Conservation (phyloP, 1,140 invertebrate genomes). For the Pomacea maculata region DNA sequence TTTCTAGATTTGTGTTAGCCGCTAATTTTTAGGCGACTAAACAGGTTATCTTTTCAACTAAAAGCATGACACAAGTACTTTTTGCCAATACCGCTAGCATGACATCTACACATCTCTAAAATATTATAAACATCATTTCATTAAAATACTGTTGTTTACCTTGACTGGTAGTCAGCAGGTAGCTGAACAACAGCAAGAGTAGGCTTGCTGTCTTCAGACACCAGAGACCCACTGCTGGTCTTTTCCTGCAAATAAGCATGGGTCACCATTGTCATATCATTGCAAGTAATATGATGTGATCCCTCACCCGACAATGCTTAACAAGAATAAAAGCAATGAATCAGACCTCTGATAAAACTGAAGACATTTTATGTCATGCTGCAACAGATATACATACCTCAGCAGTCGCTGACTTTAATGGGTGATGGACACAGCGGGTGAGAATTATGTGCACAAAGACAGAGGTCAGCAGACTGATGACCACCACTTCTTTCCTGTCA, state of each 20-base stretch:
- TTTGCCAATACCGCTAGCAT: too few species aligned
- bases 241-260: not conserved
- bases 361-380: not conserved
- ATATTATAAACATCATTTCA: not conserved
- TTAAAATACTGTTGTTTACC: conserved; percentile 12
- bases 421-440: conserved; percentile 37
- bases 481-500: conserved; percentile 78
- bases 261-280: too few species aligned
- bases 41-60: too few species aligned
- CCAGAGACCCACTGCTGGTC: conserved; percentile 13
- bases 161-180: conserved; percentile 31
- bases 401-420: too few species aligned
- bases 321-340: not conserved
- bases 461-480: conserved; percentile 75
- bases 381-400: too few species aligned
- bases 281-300: too few species aligned
- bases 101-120: too few species aligned
- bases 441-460: conserved; percentile 73
- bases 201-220: not conserved
- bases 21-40: too few species aligned
- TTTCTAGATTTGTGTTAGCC: too few species aligned
- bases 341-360: not conserved
- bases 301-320: too few species aligned
- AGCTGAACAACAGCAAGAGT: conserved; percentile 3
- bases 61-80: too few species aligned